Evolutionary conservation across 2,888 invertebrate genomes (phyloP).

Genomic region (Creontiades dilutus): DNA sequence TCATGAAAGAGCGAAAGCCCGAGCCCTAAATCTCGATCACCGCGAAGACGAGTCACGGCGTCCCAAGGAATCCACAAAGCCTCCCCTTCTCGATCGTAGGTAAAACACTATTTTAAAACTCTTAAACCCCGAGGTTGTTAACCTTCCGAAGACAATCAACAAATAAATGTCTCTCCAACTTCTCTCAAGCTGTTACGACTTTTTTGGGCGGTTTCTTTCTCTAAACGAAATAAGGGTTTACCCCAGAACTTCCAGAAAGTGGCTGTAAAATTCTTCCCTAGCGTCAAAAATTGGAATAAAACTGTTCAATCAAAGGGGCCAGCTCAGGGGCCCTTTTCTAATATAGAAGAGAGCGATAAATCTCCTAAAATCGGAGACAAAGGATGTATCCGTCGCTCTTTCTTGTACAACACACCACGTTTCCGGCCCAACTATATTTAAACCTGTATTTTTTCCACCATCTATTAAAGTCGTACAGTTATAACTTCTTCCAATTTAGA

Average conservation of each 20-base stretch:
- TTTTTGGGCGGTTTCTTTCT: neutral
- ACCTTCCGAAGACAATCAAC: neutral
- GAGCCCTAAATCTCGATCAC: slow-evolving; percentile 31
- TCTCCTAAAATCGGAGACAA: slow-evolving; percentile 44
- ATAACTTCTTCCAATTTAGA: too few relatives aligned
- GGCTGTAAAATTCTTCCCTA: neutral
- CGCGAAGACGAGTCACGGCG: slow-evolving; percentile 18
- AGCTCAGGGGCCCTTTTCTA: neutral
- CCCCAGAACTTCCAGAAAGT: neutral
- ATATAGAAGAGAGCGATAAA: slow-evolving; percentile 42
- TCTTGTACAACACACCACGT: slow-evolving; percentile 25
- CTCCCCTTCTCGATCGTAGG: neutral
- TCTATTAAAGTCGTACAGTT: neutral
- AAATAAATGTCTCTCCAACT: neutral
- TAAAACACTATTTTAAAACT: slow-evolving; percentile 15
- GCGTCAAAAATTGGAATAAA: slow-evolving; percentile 2
- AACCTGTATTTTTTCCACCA: neutral
- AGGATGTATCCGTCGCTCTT: slow-evolving; percentile 32
- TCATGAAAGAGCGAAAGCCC: slow-evolving; percentile 9
- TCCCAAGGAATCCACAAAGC: neutral
- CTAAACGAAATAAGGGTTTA: neutral
- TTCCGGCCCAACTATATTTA: slow-evolving; percentile 44
- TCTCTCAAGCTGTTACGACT: too few relatives aligned
- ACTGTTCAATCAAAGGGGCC: slow-evolving; percentile 11
- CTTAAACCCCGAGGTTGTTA: slow-evolving; percentile 20